Evolutionary conservation across 2,888 invertebrate genomes (phyloP).

Genomic region (Zonitis immaculata): DNA sequence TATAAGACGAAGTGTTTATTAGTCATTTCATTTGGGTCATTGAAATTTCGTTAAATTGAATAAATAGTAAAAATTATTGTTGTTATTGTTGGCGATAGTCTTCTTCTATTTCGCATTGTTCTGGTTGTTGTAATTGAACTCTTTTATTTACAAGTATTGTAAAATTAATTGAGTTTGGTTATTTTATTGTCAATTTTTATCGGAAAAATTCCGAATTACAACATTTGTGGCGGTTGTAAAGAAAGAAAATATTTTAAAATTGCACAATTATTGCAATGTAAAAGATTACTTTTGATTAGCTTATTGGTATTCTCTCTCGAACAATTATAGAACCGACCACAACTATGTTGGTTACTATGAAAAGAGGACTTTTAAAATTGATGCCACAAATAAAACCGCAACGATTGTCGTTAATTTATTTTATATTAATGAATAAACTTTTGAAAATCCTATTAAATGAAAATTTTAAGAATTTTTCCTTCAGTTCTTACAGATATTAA

Average conservation of each 20-base stretch:
- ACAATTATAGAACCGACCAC: not conserved
- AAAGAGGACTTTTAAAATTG: not conserved
- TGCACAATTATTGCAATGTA: not conserved
- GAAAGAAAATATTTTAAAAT: not conserved
- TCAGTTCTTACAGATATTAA: no score
- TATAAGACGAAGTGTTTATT: slow-evolving; percentile 18
- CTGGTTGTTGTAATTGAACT: no score
- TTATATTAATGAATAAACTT: no score
- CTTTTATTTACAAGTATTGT: not conserved
- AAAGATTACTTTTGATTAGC: not conserved
- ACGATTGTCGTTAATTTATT: no score
- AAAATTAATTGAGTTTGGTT: not conserved
- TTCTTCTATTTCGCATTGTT: not conserved
- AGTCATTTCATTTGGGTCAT: slow-evolving; percentile 17
- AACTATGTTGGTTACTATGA: not conserved
- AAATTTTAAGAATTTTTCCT: no score
- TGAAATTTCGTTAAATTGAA: slow-evolving; percentile 6
- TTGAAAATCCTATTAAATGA: no score
- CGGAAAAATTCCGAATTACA: not conserved
- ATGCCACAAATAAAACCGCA: not conserved
- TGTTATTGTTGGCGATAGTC: not conserved
- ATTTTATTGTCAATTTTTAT: not conserved
- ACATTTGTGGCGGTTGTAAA: not conserved
- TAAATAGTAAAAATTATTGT: not conserved
- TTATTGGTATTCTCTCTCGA: not conserved